Evolutionary conservation across 2,113 vertebrate species (phyloP).

Genomic region (Panthera uncia): DNA sequence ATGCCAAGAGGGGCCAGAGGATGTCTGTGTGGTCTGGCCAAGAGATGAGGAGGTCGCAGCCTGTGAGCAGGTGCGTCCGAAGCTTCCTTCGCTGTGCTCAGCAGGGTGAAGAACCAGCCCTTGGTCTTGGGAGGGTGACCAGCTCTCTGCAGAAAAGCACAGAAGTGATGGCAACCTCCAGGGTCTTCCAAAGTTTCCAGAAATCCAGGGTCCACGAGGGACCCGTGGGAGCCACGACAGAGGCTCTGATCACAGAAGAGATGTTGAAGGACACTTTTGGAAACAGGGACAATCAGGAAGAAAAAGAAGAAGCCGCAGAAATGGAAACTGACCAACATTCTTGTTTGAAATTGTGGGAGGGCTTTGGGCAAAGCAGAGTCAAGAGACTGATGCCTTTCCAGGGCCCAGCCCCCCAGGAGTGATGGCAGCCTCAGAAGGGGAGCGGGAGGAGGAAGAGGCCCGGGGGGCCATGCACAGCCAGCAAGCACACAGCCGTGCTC

Average conservation of each 20-base stretch:
- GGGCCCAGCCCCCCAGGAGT: neutral
- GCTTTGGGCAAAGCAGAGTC: neutral
- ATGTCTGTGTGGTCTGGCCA: constrained; percentile 90
- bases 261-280: constrained; percentile 94
- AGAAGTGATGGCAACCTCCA: constrained; percentile 94
- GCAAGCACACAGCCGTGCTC: neutral
- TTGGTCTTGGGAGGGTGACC: constrained; percentile 88
- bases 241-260: constrained; percentile 94
- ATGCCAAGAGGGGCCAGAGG: constrained; percentile 91
- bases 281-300: constrained; percentile 92
- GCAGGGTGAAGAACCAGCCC: constrained; percentile 94
- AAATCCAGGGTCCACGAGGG: constrained; percentile 94
- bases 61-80: constrained; percentile 90
- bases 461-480: neutral
- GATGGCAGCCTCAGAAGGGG: neutral
- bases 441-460: neutral
- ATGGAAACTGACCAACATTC: constrained; percentile 93
- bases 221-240: constrained; percentile 86
- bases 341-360: constrained; percentile 94
- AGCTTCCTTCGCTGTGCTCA: constrained; percentile 91
- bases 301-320: constrained; percentile 93
- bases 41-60: constrained; percentile 91
- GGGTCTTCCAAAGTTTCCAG: constrained; percentile 91
- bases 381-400: neutral
- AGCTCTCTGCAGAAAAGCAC: constrained; percentile 94